Evolutionary conservation across 2,113 vertebrate genomes (phyloP), one percentile per base, ranked within the genome.

Genomic region (Eira barbara): DNA sequence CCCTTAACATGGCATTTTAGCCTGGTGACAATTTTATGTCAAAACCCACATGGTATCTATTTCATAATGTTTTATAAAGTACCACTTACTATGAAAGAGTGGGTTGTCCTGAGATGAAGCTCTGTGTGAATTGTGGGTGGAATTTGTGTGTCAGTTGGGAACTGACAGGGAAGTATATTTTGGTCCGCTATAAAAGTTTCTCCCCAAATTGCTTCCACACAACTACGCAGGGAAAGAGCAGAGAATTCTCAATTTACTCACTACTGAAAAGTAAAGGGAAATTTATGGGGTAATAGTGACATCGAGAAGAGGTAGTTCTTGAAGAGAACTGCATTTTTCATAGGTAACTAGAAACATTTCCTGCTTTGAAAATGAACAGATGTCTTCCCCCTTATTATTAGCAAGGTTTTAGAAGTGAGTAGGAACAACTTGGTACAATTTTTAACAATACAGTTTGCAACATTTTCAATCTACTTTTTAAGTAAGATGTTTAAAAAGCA

Each of bases 21-120:
- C 21, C 15, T 49, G 88, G 73, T 97, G 89, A 93, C 79, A 95
- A 34, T 76, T 96, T 96, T 94, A 90, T 74, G 67, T 86, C 39
- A 76, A 61, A 87, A n/a, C 34, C 34, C 67, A 84, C 76, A n/a
- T 63, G 59, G 59, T 81, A 69, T 80, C 12, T 52, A 55, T 90
- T 87, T 89, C 95, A n/a, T 74, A 49, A 18, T 69, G 67, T 80
- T 94, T 96, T 92, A 80, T 63, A 92, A 94, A 94, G 80, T 31
- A 74, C 67, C 31, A 11, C 25, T 96, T 96, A 31, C 67, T 88
- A n/a, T 0, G 4, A 69, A 63, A 36, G 42, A 71, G 88, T n/a
- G 14, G 23, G 17, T 85, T 8, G 39, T 90, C 95, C 79, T 89
- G 39, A 83, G 65, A 45, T 49, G 78, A 89, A 81, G 47, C 39